Base-by-base conservation (phyloP, 2,888 invertebrate genomes). In the Phania funesta region DNA sequence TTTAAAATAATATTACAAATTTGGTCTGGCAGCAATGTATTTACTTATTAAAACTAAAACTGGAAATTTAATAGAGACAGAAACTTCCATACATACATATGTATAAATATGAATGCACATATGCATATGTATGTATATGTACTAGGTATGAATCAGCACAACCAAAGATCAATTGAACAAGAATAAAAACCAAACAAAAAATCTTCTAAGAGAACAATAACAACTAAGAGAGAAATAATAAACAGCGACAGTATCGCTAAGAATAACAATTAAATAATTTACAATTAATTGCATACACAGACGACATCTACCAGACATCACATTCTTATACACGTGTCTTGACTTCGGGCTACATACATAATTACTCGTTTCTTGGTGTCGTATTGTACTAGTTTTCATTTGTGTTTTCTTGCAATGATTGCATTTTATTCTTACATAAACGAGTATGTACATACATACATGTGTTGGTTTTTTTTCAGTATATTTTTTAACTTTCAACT, bases 251-350 rank as follows among this genome's bases (percentile, higher is more conserved):
- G 3, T 9, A 41, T 26, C 16, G 50, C 24, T 8, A 44, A 44
- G 2, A 67, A 29, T 13, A 32, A 13, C 13, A 54, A 38, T n/a
- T 48, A 58, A 56, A 65, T 50, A 32, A 65, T 65, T 78, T 32
- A 16, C 16, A 52, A 58, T 29, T 58, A 41, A 52, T 35, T 67
- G 7, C 4, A 26, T 32, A n/a, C 56, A 46, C 56, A 46, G 56
- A 44, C 68, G 56, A 56, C 70, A 70, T 13, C 32, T 32, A 70
- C 46, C 70, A 58, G 46, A 38, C 22, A 60, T 38, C 60, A 50
- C 38, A 70, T 48, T 48, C 24, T 58, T 35, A 38, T 35, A 24
- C 71, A 71, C 71, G 71, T 71, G 71, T 60, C 48, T 50, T 24
- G 8, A 41, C 50, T 29, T 52, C 26, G 0, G 18, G 18, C 38